Percentiles rank a stretch among this genome's conserved stretches.
Conservation (phyloP, 2,888 invertebrate species). For the Dorcus parallelipipedus region DNA sequence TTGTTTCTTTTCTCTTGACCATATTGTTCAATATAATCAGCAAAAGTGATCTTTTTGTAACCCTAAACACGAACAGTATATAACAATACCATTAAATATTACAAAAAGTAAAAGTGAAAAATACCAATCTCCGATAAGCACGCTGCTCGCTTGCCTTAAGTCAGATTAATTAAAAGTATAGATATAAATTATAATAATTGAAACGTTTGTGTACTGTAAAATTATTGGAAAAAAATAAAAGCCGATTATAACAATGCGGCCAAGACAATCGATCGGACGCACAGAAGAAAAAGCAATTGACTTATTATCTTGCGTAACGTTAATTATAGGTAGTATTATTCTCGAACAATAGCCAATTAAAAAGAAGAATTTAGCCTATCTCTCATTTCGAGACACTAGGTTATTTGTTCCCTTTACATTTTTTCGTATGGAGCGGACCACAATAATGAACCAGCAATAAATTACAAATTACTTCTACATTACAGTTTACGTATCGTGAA, state of each 20-base stretch:
- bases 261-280: constrained; percentile 16
- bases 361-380: constrained; percentile 19
- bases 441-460: background rate
- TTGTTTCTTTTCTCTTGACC: too few relatives aligned
- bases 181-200: background rate
- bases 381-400: constrained; percentile 16
- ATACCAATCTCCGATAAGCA: too few relatives aligned
- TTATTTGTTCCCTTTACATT: constrained; percentile 6
- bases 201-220: background rate
- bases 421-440: background rate
- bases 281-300: constrained; percentile 17
- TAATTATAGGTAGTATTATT: constrained; percentile 31
- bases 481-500: too few relatives aligned
- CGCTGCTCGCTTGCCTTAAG: background rate
- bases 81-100: too few relatives aligned
- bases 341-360: constrained; percentile 32
- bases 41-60: too few relatives aligned
- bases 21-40: too few relatives aligned
- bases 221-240: constrained; percentile 4
- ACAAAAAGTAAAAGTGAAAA: too few relatives aligned
- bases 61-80: too few relatives aligned
- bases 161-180: background rate
- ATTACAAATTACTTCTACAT: too few relatives aligned
- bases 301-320: constrained; percentile 30
- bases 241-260: constrained; percentile 16